Evolutionary conservation across 2,113 vertebrate genomes (phyloP), one percentile per base, ranked within the genome.

Genomic region (Prinia subflava): DNA sequence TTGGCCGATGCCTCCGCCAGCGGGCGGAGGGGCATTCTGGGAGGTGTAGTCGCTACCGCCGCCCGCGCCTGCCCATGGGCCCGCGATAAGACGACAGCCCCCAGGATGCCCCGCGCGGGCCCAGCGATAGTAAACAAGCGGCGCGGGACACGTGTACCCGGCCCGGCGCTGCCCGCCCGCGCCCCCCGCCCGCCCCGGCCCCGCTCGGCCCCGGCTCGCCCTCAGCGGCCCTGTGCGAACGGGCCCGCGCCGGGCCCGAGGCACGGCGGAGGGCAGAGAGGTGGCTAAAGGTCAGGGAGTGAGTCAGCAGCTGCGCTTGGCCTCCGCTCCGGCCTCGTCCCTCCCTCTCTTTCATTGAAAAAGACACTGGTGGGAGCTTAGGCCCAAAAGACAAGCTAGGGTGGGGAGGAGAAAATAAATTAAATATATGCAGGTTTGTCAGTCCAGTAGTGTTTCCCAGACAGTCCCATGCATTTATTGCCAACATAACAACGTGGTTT

Each of bases 121-220:
- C 35, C 80, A 39, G 96, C 92, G 96, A 90, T 97, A 92, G 98
- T 98, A 98, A 98, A 98, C 98, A 98, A 98, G 95, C 94, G 92
- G 73, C 92, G 59, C 65, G 92, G 97, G 98, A 98, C 98, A 98
- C 98, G 98, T 98, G 98, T 97, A 96, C 97, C 80, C 95, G 85
- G 96, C 16, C 63, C 79, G 16, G 39, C 25, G 30, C 42, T 17
- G 27, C 44, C 24, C 47, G 9, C 76, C 42, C 62, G 22, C 6
- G 31, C 60, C 56, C 35, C 31, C 31, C 11, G 44, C 16, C 9
- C 31, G 30, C 19, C 31, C 53, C 53, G 7, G 55, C 55, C 21
- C 56, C 33, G 56, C 31, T 4, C n/a, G 22, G 30, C 6, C 41
- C 25, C 41, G 4, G n/a, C 11, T 15, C 30, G 10, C 2, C 44